phyloP scores from a whole-genome alignment of 2,797 vertebrate genomes.

The Eulemur coronatus region DNA sequence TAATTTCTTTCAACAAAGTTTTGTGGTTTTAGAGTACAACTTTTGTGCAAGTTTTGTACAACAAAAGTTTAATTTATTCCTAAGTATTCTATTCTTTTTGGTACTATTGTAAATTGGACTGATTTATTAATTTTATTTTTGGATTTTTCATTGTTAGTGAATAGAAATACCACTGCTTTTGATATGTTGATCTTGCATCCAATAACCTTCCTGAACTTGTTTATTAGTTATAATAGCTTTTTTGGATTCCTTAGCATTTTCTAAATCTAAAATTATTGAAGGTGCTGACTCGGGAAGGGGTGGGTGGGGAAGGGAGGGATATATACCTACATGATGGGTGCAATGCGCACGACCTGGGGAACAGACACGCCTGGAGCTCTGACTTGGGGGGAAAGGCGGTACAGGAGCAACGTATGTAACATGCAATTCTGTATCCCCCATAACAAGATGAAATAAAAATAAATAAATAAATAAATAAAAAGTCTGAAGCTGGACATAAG shows the following conservation, averaged over 20 bases:
- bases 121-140: conserved; percentile 3
- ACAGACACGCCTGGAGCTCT: too few species aligned
- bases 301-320: too few species aligned
- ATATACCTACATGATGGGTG: too few species aligned
- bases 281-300: too few species aligned
- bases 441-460: too few species aligned
- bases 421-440: too few species aligned
- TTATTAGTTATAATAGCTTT: not conserved
- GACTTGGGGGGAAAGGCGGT: too few species aligned
- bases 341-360: too few species aligned
- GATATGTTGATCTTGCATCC: not conserved
- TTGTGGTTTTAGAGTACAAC: not conserved
- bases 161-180: not conserved
- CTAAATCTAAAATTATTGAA: not conserved
- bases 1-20: not conserved
- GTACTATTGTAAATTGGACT: not conserved
- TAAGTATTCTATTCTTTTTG: not conserved
- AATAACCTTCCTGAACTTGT: not conserved
- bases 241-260: not conserved
- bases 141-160: not conserved
- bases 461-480: too few species aligned
- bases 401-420: too few species aligned
- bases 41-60: not conserved
- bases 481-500: too few species aligned
- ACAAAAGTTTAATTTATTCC: not conserved